Conservation (phyloP, 2,797 vertebrate species). For the Glyptemys insculpta region DNA sequence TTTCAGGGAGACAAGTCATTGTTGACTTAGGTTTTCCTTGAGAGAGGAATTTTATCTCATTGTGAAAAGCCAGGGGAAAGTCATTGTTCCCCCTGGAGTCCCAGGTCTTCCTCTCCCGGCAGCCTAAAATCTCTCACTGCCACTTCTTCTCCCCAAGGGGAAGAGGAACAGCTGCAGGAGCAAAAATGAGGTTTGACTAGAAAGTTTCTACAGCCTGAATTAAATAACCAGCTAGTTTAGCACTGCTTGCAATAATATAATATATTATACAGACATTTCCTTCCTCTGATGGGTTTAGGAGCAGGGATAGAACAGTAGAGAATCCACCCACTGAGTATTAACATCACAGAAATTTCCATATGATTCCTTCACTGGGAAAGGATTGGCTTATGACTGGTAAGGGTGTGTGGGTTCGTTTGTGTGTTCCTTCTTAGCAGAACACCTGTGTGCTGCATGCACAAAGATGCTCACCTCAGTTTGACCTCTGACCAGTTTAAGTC, state of each 20-base stretch:
- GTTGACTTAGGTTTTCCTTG: background rate
- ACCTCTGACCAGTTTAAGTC: background rate
- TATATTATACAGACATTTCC: background rate
- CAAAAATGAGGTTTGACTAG: background rate
- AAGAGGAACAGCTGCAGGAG: background rate
- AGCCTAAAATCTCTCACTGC: background rate
- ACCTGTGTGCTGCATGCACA: background rate
- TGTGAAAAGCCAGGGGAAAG: background rate
- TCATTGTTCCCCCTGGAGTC: background rate
- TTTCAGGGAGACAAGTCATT: background rate
- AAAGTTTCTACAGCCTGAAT: background rate
- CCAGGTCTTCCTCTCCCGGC: background rate
- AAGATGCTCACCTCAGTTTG: background rate
- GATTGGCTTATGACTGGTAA: no score
- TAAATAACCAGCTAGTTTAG: fast-evolving
- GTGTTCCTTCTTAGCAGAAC: background rate
- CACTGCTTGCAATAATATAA: fast-evolving
- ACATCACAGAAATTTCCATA: background rate
- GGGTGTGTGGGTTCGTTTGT: background rate
- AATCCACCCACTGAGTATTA: background rate
- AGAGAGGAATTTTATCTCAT: background rate
- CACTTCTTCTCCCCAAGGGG: background rate
- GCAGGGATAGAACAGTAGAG: background rate
- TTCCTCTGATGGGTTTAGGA: background rate
- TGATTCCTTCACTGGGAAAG: background rate